Evolutionary conservation across 2,888 invertebrate species (phyloP), one percentile per base, ranked within the genome.

Genomic region (Drosophila subsilvestris): DNA sequence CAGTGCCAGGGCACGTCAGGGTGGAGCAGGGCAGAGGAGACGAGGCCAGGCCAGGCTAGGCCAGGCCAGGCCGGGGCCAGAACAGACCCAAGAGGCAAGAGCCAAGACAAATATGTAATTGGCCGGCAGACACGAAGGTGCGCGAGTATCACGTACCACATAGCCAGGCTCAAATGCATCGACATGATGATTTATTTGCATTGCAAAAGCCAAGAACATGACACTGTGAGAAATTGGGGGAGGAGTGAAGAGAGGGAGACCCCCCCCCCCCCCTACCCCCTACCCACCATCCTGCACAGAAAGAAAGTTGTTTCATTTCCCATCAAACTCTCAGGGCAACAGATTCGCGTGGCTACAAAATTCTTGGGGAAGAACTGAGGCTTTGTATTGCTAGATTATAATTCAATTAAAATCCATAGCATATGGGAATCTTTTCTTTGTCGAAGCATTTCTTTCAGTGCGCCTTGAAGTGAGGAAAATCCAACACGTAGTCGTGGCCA

Each of bases 161-260:
- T 18, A 65, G 45, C 63, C 62, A 56, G 56, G 59, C 58, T 49
- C 75, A 71, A 86, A 82, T 82, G 82, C 82, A 85, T 84, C 87
- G 85, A 84, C 87, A 80, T 83, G 84, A 88, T 89, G 90, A 90
- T 90, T 90, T 90, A 90, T 90, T 90, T 84, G 89, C 90, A 90
- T 90, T 90, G 86, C 86, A 81, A 78, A 79, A 56, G n/a, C 29
- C 69, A 63, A 45, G 56, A 67, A 54, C 47, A 47, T 14, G 22
- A 25, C 62, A 71, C 69, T 47, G 56, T n/a, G 51, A 42, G 65
- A 58, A 77, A 74, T 60, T 0, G 22, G 32, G 44, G n/a, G 3
- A 3, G 8, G 48, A 14, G 12, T 10, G 29, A 17, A 12, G 17
- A n/a, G n/a, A 17, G 50, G 1, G 27, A 43, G 22, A 25, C n/a